Conservation (phyloP, 2,113 vertebrate genomes). For the Protomyctophum bolini region DNA sequence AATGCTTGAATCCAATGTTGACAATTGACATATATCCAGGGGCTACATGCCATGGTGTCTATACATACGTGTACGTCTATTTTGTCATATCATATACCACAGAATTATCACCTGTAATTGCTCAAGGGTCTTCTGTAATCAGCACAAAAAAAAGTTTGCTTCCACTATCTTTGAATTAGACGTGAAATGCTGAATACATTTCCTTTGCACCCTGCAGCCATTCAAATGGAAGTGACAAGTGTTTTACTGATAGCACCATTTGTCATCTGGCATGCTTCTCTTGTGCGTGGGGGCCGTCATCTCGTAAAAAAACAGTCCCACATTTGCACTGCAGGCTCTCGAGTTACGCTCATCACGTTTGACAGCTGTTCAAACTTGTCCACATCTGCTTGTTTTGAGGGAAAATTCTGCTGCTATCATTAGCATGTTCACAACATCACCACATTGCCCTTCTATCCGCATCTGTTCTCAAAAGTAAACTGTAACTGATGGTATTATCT, state of each 20-base stretch:
- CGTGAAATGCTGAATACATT: neutral
- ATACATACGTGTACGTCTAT: too few relatives aligned
- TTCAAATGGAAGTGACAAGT: conserved; percentile 55
- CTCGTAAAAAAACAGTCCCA: conserved; percentile 56
- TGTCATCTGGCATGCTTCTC: conserved; percentile 55
- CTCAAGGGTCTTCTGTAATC: too few relatives aligned
- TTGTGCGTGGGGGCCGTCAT: conserved; percentile 53
- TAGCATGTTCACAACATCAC: conserved; percentile 68
- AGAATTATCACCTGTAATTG: too few relatives aligned
- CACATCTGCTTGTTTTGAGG: conserved; percentile 69
- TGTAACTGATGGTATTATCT: conserved; percentile 79
- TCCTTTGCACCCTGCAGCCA: conserved; percentile 35
- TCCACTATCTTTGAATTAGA: too few relatives aligned
- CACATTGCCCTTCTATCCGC: conserved; percentile 63
- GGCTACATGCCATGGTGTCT: too few relatives aligned
- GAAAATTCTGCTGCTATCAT: conserved; percentile 68
- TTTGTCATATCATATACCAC: too few relatives aligned
- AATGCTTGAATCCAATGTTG: too few relatives aligned
- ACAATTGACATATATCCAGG: too few relatives aligned
- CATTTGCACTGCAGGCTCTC: conserved; percentile 65
- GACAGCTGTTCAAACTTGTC: conserved; percentile 74
- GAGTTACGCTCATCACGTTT: conserved; percentile 73
- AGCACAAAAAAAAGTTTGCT: too few relatives aligned
- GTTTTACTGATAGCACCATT: conserved; percentile 63
- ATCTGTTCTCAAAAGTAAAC: conserved; percentile 75